phyloP scores from a whole-genome alignment of 2,113 vertebrate genomes.

The Gobio gobio region DNA sequence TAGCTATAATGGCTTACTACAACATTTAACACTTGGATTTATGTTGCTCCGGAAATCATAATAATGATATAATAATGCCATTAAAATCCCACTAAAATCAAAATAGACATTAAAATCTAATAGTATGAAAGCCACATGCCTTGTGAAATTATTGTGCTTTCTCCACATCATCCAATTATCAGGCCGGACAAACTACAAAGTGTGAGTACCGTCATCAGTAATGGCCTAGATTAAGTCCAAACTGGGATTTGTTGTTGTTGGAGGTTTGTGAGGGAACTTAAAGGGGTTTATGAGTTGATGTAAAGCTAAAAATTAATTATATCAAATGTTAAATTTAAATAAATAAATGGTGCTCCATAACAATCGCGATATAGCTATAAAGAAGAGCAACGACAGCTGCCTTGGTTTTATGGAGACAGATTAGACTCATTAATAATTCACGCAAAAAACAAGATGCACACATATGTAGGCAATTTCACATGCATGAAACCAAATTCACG shows the following conservation, averaged over 20 bases:
- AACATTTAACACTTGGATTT: constrained; percentile 5
- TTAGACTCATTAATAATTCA: too few relatives aligned
- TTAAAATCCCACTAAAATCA: constrained; percentile 2
- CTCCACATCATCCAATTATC: neutral
- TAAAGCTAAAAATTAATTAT: neutral
- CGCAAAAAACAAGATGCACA: too few relatives aligned
- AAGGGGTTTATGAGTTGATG: neutral
- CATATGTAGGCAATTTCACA: too few relatives aligned
- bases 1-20: constrained; percentile 6
- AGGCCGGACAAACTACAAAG: neutral
- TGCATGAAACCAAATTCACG: too few relatives aligned
- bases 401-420: neutral
- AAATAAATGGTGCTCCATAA: neutral
- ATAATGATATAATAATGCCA: neutral
- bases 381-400: neutral
- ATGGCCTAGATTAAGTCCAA: neutral
- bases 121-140: neutral
- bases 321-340: neutral
- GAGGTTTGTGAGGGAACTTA: neutral
- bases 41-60: constrained; percentile 3
- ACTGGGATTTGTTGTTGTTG: neutral
- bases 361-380: neutral
- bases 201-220: neutral
- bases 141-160: neutral
- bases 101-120: neutral